phyloP scores from a whole-genome alignment of 2,113 vertebrate species.

The Rhinolophus sinicus region DNA sequence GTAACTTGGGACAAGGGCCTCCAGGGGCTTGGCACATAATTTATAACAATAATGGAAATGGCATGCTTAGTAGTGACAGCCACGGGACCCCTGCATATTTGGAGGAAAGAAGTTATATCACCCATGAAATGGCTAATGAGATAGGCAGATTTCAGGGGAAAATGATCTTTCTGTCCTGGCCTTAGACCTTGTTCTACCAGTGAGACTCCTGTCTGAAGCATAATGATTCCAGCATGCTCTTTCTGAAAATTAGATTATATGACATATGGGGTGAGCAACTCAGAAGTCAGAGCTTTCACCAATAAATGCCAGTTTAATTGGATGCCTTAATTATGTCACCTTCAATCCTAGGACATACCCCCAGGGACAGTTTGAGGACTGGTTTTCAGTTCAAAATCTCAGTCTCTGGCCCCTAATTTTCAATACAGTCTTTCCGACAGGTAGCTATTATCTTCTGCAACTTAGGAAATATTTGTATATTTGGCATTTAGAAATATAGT shows the following conservation, averaged over 20 bases:
- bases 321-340: constrained; percentile 61
- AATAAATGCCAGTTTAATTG: constrained; percentile 57
- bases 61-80: constrained; percentile 46
- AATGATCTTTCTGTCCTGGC: constrained; percentile 67
- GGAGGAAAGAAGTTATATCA: constrained; percentile 62
- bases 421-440: not conserved
- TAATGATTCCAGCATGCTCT: constrained; percentile 70
- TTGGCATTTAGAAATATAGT: not conserved
- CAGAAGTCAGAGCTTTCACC: constrained; percentile 41
- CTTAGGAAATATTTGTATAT: not conserved
- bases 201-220: not conserved
- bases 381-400: constrained; percentile 39
- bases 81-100: constrained; percentile 25
- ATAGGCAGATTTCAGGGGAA: constrained; percentile 71
- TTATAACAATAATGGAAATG: constrained; percentile 74
- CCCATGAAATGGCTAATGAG: constrained; percentile 75
- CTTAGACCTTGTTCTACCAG: constrained; percentile 59
- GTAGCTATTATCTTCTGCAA: not conserved
- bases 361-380: not conserved
- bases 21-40: constrained; percentile 66
- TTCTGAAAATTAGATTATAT: not conserved
- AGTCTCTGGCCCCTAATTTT: not conserved
- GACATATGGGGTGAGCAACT: not conserved
- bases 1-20: constrained; percentile 35
- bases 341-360: not conserved